phyloP scores from a whole-genome alignment of 2,888 invertebrate genomes.

The Sturmia bella region DNA sequence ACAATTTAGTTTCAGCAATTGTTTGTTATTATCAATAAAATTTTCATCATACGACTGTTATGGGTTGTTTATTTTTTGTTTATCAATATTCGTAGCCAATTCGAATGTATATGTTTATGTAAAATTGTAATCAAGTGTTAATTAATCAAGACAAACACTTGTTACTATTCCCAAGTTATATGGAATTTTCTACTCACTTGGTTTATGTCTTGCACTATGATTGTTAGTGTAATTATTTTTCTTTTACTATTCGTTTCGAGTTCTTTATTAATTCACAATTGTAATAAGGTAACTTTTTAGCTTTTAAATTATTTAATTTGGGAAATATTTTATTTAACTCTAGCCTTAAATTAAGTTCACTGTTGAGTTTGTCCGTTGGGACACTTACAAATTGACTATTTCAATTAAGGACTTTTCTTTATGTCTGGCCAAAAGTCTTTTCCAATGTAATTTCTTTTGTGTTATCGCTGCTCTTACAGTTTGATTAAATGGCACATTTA shows the following conservation, averaged over 20 bases:
- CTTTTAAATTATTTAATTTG: too few relatives aligned
- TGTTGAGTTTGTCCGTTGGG: too few relatives aligned
- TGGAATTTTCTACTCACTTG: slow-evolving; percentile 57
- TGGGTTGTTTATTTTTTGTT: slow-evolving; percentile 6
- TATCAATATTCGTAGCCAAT: neutral
- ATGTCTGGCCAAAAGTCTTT: slow-evolving; percentile 30
- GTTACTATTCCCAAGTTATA: slow-evolving; percentile 54
- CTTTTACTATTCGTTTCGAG: neutral
- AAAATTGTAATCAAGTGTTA: slow-evolving; percentile 53
- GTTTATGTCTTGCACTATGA: slow-evolving; percentile 43
- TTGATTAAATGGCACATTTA: slow-evolving; percentile 40
- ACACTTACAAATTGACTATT: too few relatives aligned
- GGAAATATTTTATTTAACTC: too few relatives aligned
- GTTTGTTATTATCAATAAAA: slow-evolving; percentile 64
- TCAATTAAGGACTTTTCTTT: neutral
- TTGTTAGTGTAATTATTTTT: neutral
- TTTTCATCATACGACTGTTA: slow-evolving; percentile 37
- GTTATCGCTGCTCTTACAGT: neutral
- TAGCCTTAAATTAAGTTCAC: too few relatives aligned
- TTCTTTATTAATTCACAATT: slow-evolving; percentile 2
- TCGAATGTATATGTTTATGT: too few relatives aligned
- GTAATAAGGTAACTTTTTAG: slow-evolving; percentile 21
- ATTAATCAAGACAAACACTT: slow-evolving; percentile 62
- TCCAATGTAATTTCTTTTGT: neutral
- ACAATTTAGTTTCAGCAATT: slow-evolving; percentile 64